phyloP scores from a whole-genome alignment of 2,888 invertebrate species.

The Athrips mouffetella region DNA sequence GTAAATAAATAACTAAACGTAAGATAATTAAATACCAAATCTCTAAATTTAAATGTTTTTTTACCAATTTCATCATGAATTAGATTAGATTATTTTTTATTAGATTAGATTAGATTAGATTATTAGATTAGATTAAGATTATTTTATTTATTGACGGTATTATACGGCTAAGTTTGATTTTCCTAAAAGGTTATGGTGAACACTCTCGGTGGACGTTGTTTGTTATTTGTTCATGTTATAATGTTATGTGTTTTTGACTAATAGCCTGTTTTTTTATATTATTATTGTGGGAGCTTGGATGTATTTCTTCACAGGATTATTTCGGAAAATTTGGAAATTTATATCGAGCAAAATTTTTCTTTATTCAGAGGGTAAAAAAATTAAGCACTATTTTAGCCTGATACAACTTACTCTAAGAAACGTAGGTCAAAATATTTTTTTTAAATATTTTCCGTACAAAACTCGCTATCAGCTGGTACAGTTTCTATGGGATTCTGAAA shows the following conservation, averaged over 20 bases:
- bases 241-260: constrained; percentile 60
- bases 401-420: too few relatives aligned
- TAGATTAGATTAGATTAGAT: constrained; percentile 39
- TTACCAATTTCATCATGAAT: too few relatives aligned
- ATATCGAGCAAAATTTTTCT: constrained; percentile 7
- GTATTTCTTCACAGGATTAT: constrained; percentile 20
- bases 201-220: constrained; percentile 39
- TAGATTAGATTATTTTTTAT: neutral
- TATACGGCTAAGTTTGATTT: constrained; percentile 12
- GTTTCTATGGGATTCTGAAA: too few relatives aligned
- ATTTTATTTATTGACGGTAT: constrained; percentile 63
- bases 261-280: constrained; percentile 59
- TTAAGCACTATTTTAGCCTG: too few relatives aligned
- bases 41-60: neutral
- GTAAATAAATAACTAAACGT: too few relatives aligned
- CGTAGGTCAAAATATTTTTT: too few relatives aligned
- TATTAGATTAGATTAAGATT: constrained; percentile 55
- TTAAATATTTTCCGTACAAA: too few relatives aligned
- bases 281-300: constrained; percentile 59
- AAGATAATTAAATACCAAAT: too few relatives aligned
- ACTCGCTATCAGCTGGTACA: too few relatives aligned
- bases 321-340: neutral
- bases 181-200: constrained; percentile 23
- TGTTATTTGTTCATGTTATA: constrained; percentile 32
- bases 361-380: too few relatives aligned